Base-by-base conservation (phyloP, 2,113 vertebrate species). In the Microtus richardsoni region DNA sequence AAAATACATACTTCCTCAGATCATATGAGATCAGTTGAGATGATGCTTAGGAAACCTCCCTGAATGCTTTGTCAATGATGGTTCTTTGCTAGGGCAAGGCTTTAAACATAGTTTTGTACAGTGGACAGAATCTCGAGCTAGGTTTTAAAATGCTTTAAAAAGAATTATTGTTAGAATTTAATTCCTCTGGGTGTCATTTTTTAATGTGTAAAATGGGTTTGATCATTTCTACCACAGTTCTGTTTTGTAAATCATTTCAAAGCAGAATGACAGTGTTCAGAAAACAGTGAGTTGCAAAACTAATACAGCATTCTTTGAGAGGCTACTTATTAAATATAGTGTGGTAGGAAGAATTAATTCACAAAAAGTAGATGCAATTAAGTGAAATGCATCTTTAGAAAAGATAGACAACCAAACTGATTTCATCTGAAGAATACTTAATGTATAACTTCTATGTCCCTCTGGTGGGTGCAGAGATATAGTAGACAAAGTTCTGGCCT, bases 141-240 rank as follows among this genome's bases (percentile, higher is more conserved):
- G n/a, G 44, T 80, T 49, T 39, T 93, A 89, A 97, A 94, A 79
- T n/a, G 91, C 41, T 91, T 0, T 93, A n/a, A 93, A 75, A 2
- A 94, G 66, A 94, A 74, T 95, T 60, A 70, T 94, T 52, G 49
- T 52, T 96, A 95, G 87, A 79, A 93, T 96, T 87, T 89, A 70
- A 79, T 94, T 85, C 9, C 33, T 75, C 54, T 92, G 19, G 30
- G 9, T 79, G 36, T 95, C 49, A 44, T 36, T 88, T 96, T 86
- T 88, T 58, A 54, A 58, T 33, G 44, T 68, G 7, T 83, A 64
- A 95, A 92, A 60, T 28, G 28, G 30, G 16, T 36, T 13, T 58
- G 14, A n/a, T 66, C 54, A 71, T 91, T 80, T 96, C 66, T 92
- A 58, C 4, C 44, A 82, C 9, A 75, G 30, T 44, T 11, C 85